Conservation (phyloP, 2,888 invertebrate genomes). For the Platypus cylindrus region DNA sequence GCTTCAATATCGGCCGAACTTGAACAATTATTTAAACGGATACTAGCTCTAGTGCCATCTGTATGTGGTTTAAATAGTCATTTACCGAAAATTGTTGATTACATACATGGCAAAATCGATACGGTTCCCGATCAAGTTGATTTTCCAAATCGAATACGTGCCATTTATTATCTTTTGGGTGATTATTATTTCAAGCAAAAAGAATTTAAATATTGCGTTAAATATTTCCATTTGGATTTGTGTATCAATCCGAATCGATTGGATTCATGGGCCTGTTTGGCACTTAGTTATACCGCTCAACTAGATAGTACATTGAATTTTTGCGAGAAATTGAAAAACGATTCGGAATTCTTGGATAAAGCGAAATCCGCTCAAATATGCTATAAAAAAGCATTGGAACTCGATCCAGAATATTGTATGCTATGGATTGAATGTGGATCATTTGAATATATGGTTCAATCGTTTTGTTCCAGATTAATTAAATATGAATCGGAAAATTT, state of each 20-base stretch:
- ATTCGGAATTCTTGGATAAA: slow-evolving; percentile 53
- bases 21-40: slow-evolving; percentile 58
- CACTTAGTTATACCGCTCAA: slow-evolving; percentile 63
- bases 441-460: slow-evolving; percentile 80
- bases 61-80: slow-evolving; percentile 54
- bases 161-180: slow-evolving; percentile 80
- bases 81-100: slow-evolving; percentile 35
- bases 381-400: slow-evolving; percentile 64
- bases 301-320: slow-evolving; percentile 73
- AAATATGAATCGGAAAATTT: slow-evolving; percentile 68
- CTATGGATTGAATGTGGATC: slow-evolving; percentile 87
- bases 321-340: slow-evolving; percentile 45
- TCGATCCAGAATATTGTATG: slow-evolving; percentile 60
- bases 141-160: slow-evolving; percentile 38
- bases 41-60: slow-evolving; percentile 53
- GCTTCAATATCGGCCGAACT: slow-evolving; percentile 74
- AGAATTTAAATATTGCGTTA: slow-evolving; percentile 56
- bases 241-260: slow-evolving; percentile 66
- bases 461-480: slow-evolving; percentile 75
- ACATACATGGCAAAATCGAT: slow-evolving; percentile 19
- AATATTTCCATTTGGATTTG: slow-evolving; percentile 74
- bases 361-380: slow-evolving; percentile 66
- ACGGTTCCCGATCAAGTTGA: slow-evolving; percentile 26
- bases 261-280: slow-evolving; percentile 89
- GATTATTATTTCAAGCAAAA: slow-evolving; percentile 87